Percentiles rank a stretch among this genome's conserved stretches.
These are phyloP conservation scores for Planococcus citri DNA, from an alignment of 1,140 invertebrate species.

Conservation along the genomic window DNA sequence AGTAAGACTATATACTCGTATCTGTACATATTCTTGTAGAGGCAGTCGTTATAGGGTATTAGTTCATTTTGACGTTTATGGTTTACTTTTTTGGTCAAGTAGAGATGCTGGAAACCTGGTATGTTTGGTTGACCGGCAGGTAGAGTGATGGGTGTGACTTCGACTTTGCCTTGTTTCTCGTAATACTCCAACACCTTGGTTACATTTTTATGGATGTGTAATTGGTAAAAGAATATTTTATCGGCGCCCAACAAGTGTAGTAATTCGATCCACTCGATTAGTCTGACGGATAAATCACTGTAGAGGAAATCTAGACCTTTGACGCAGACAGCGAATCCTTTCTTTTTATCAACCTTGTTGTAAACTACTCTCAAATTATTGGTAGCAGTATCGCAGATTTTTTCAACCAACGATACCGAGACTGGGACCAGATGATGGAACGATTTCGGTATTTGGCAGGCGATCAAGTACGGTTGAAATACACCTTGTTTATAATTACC, in stretches of 20 bases:
- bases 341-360: slow-evolving; percentile 50
- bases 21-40: slow-evolving; percentile 82
- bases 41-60: slow-evolving; percentile 92
- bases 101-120: slow-evolving; percentile 74
- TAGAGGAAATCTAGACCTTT: slow-evolving; percentile 85
- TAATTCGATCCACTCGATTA: slow-evolving; percentile 92
- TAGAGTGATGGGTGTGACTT: slow-evolving; percentile 73
- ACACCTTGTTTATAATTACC: slow-evolving; percentile 86
- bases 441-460: slow-evolving; percentile 66
- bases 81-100: slow-evolving; percentile 76
- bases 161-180: slow-evolving; percentile 55
- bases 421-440: slow-evolving; percentile 61
- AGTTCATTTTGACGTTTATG: slow-evolving; percentile 89
- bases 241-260: slow-evolving; percentile 74
- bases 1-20: slow-evolving; percentile 82
- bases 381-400: slow-evolving; percentile 66
- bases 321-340: slow-evolving; percentile 85
- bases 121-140: slow-evolving; percentile 85
- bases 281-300: slow-evolving; percentile 73
- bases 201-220: slow-evolving; percentile 81
- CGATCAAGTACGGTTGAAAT: slow-evolving; percentile 80
- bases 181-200: slow-evolving; percentile 77
- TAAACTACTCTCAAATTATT: slow-evolving; percentile 81
- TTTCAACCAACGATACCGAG: slow-evolving; percentile 75
- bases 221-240: slow-evolving; percentile 84